Conservation (phyloP, 2,113 vertebrate genomes). For the Noturus placidus region DNA sequence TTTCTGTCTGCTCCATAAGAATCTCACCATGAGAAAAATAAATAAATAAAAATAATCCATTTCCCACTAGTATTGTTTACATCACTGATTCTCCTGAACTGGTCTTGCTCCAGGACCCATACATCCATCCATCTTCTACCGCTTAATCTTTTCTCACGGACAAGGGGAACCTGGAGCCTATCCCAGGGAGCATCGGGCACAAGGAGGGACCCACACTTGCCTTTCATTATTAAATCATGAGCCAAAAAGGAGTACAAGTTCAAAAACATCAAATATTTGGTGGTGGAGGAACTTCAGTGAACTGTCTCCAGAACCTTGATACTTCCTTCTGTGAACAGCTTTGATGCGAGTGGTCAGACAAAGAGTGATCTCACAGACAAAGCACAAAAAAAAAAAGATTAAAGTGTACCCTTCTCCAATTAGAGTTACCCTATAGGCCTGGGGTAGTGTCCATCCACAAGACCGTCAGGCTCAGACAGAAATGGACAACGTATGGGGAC, state of each 20-base stretch:
- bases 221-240: neutral
- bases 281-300: too few relatives aligned
- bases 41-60: neutral
- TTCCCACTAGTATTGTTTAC: neutral
- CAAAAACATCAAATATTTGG: neutral
- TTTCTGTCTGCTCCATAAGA: neutral
- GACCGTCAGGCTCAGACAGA: neutral
- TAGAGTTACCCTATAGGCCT: neutral
- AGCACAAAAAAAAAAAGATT: neutral
- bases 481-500: neutral
- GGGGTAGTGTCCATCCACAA: neutral
- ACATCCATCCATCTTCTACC: too few relatives aligned
- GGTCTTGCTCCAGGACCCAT: neutral
- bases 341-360: neutral
- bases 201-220: neutral
- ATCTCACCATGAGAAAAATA: neutral
- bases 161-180: too few relatives aligned
- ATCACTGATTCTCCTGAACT: neutral
- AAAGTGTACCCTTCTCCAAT: neutral
- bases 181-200: too few relatives aligned
- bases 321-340: neutral
- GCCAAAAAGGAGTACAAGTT: neutral
- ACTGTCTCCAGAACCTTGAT: too few relatives aligned
- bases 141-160: too few relatives aligned
- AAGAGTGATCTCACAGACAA: neutral